Percentiles rank a stretch among this genome's conserved stretches.
These are phyloP conservation scores for Ennomos quercinarius DNA, from an alignment of 2,888 invertebrate genomes.

Conservation along the genomic window DNA sequence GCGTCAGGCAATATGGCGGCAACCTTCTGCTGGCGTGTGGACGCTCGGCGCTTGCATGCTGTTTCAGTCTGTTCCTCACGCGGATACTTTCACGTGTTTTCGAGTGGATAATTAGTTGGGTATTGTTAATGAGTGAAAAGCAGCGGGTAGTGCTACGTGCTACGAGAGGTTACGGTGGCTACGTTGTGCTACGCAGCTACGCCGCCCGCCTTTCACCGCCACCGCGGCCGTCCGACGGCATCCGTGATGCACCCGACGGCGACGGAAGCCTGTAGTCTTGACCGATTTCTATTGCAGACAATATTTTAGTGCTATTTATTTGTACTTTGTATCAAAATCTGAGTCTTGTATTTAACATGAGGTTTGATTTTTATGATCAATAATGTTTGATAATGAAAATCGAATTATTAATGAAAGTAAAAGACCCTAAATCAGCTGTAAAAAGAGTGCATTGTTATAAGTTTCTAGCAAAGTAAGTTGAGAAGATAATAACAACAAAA, in stretches of 20 bases:
- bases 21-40: slow-evolving; percentile 53
- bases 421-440: too few relatives aligned
- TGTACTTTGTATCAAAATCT: too few relatives aligned
- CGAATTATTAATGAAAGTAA: too few relatives aligned
- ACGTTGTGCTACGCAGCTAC: slow-evolving; percentile 32
- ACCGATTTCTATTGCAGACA: background rate
- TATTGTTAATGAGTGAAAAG: slow-evolving; percentile 59
- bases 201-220: slow-evolving; percentile 25
- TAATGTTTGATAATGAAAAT: too few relatives aligned
- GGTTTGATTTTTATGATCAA: too few relatives aligned
- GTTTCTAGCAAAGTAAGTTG: too few relatives aligned
- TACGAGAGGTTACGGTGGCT: slow-evolving; percentile 47
- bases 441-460: too few relatives aligned
- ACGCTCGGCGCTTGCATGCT: slow-evolving; percentile 56
- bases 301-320: too few relatives aligned
- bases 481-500: too few relatives aligned
- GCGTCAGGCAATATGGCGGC: slow-evolving; percentile 80
- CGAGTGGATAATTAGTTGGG: slow-evolving; percentile 62
- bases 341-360: too few relatives aligned
- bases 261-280: slow-evolving; percentile 25
- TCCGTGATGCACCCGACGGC: slow-evolving; percentile 25
- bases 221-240: slow-evolving; percentile 53
- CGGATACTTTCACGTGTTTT: slow-evolving; percentile 61
- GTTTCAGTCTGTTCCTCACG: slow-evolving; percentile 65
- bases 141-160: slow-evolving; percentile 43